Percentiles rank a stretch among this genome's conserved stretches.
phyloP scores from a whole-genome alignment of 1,140 invertebrate species.

The Conopomorpha cramerella region DNA sequence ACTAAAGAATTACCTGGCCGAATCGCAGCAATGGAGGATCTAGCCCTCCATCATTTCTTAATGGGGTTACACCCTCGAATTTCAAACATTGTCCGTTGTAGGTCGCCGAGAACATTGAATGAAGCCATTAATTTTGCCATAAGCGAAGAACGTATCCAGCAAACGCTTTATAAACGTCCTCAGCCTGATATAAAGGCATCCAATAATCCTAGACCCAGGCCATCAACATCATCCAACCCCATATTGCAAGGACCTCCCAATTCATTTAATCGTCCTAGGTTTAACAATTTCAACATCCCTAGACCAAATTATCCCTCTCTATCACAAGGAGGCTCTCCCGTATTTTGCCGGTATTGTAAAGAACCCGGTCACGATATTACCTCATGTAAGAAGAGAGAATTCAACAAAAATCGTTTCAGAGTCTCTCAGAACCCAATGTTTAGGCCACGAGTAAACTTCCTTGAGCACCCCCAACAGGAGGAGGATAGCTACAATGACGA shows the following conservation, averaged over 20 bases:
- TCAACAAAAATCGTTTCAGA: conserved; percentile 4
- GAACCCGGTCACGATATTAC: not conserved
- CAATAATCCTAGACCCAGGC: too few species aligned
- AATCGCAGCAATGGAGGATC: conserved; percentile 12
- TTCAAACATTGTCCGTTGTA: conserved; percentile 12
- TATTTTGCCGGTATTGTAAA: conserved; percentile 5
- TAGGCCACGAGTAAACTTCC: conserved; percentile 1
- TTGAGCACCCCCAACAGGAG: conserved; percentile 1
- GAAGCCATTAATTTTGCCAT: too few species aligned
- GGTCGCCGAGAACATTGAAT: too few species aligned
- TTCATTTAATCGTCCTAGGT: too few species aligned
- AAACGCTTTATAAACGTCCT: too few species aligned
- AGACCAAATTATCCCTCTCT: too few species aligned
- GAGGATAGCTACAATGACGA: not conserved
- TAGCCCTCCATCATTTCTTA: conserved; percentile 11
- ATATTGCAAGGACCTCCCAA: too few species aligned
- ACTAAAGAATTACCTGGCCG: conserved; percentile 9
- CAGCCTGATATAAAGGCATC: too few species aligned
- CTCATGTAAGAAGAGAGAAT: conserved; percentile 3
- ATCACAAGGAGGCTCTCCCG: too few species aligned
- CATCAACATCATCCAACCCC: too few species aligned
- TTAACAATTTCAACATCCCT: too few species aligned
- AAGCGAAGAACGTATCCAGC: too few species aligned
- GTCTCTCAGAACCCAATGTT: not conserved
- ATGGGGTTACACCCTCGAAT: conserved; percentile 11